Evolutionary conservation across 2,113 vertebrate species (phyloP).

Genomic region (Benitochromis conjunctus): DNA sequence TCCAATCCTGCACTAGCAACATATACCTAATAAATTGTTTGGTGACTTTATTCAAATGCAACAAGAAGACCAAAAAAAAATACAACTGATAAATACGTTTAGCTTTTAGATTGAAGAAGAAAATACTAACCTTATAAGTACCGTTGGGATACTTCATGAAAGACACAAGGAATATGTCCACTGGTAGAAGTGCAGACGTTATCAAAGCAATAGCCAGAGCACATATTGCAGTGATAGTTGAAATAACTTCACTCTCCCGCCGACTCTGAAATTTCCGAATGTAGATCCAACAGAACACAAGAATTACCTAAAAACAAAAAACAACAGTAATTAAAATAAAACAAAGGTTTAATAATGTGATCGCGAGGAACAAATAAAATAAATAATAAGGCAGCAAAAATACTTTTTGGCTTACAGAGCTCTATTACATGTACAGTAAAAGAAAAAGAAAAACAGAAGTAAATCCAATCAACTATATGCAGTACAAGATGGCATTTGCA

Average conservation of each 20-base stretch:
- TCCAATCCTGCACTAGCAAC: neutral
- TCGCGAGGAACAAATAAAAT: neutral
- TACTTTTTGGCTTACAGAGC: neutral
- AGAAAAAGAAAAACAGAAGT: neutral
- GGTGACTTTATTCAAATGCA: neutral
- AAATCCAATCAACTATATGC: neutral
- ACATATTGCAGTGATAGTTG: constrained; percentile 95
- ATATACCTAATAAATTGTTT: neutral
- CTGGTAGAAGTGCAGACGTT: constrained; percentile 91
- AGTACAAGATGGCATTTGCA: neutral
- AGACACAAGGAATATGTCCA: constrained; percentile 97
- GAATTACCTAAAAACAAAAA: constrained; percentile 77
- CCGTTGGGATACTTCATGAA: constrained; percentile 96
- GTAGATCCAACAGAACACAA: constrained; percentile 95
- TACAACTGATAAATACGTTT: constrained; percentile 10
- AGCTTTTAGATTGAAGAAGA: neutral
- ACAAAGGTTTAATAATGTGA: neutral
- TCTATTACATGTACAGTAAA: neutral
- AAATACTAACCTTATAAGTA: constrained; percentile 89
- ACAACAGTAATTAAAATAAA: neutral
- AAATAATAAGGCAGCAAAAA: neutral
- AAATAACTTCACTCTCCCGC: constrained; percentile 93
- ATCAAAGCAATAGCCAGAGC: constrained; percentile 92
- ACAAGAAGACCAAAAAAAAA: neutral
- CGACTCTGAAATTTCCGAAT: constrained; percentile 96